Evolutionary conservation across 2,797 vertebrate species (phyloP).

Genomic region (Centroberyx gerrardi): DNA sequence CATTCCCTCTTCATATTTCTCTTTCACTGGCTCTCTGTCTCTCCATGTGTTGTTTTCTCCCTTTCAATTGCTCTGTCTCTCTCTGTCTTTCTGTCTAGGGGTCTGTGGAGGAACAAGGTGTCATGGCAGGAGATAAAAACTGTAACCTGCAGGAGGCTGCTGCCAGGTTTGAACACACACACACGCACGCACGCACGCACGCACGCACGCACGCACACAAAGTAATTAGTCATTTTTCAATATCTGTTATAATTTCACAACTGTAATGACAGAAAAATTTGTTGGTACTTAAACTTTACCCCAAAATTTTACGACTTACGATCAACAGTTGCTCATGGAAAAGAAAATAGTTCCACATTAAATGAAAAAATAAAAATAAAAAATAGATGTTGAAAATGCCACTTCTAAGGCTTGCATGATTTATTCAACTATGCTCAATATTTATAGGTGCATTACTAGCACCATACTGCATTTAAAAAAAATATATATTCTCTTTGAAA

Average conservation of each 20-base stretch:
- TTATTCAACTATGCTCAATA: not conserved
- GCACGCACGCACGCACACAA: not conserved
- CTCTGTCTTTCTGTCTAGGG: constrained; percentile 73
- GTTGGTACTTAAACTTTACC: not conserved
- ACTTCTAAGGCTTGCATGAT: not conserved
- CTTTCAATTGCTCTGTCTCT: not conserved
- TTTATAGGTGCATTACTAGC: not conserved
- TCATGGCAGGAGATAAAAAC: constrained; percentile 85
- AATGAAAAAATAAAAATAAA: not conserved
- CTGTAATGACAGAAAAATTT: not conserved
- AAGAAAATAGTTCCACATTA: not conserved
- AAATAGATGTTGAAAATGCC: not conserved
- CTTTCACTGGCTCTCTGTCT: not conserved
- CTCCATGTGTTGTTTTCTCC: not conserved
- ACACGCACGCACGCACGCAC: not conserved
- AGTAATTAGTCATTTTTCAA: not conserved
- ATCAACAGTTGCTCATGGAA: not conserved
- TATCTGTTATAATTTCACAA: not conserved
- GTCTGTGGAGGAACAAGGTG: constrained; percentile 82
- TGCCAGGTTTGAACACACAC: constrained; percentile 82
- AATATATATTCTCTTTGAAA: not conserved
- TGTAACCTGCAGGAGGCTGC: constrained; percentile 86
- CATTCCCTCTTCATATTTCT: not conserved
- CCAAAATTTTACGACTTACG: not conserved
- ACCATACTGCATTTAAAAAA: not conserved